Conservation (phyloP, 1,140 invertebrate genomes). For the Tetraneura akinire region DNA sequence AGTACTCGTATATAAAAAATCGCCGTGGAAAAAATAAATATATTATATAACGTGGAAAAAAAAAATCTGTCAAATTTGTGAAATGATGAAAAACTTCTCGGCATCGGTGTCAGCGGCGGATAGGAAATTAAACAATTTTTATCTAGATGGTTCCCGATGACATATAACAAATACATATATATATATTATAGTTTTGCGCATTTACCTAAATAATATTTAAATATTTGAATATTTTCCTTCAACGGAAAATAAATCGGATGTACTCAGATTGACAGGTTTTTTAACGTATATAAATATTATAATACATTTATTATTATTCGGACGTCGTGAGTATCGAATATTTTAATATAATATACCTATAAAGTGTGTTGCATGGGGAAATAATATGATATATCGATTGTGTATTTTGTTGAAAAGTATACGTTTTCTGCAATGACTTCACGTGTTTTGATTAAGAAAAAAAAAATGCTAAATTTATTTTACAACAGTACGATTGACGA, state of each 20-base stretch:
- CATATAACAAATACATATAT: too few relatives aligned
- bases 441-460: too few relatives aligned
- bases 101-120: not conserved
- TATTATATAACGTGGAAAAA: not conserved
- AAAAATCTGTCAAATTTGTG: not conserved
- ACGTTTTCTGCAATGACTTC: too few relatives aligned
- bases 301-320: not conserved
- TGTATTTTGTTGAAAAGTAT: too few relatives aligned
- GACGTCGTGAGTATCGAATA: too few relatives aligned
- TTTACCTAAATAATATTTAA: not conserved
- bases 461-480: too few relatives aligned
- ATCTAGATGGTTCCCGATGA: conserved; percentile 35
- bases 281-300: conserved; percentile 8
- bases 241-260: conserved; percentile 1
- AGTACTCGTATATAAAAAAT: too few relatives aligned
- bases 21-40: conserved; percentile 9
- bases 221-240: not conserved
- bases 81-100: conserved; percentile 17
- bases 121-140: conserved; percentile 41
- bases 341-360: too few relatives aligned
- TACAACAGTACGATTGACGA: too few relatives aligned
- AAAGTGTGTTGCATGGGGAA: too few relatives aligned
- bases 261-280: conserved; percentile 36
- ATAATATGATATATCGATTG: too few relatives aligned
- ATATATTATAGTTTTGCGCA: conserved; percentile 1